Evolutionary conservation across 2,113 vertebrate genomes (phyloP).

Genomic region (Equus quagga): DNA sequence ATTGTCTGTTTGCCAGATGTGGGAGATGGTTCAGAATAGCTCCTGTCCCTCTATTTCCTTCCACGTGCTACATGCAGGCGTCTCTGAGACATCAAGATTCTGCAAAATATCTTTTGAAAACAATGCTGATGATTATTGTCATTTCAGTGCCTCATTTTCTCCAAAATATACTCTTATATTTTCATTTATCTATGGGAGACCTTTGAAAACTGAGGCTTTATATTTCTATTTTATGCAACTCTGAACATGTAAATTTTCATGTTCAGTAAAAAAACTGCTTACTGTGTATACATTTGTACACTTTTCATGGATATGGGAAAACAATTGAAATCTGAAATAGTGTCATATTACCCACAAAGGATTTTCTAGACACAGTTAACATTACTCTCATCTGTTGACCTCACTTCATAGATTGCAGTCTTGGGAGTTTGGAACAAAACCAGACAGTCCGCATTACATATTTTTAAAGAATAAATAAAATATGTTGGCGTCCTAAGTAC

Average conservation of each 20-base stretch:
- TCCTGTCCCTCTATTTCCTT: not conserved
- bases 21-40: not conserved
- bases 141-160: not conserved
- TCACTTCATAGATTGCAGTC: not conserved
- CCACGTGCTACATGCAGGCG: not conserved
- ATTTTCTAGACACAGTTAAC: not conserved
- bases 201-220: not conserved
- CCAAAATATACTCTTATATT: not conserved
- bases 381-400: not conserved
- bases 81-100: not conserved
- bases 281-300: not conserved
- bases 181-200: not conserved
- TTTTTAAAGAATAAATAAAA: not conserved
- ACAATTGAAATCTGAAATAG: not conserved
- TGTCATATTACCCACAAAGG: not conserved
- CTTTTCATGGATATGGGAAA: not conserved
- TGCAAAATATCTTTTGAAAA: not conserved
- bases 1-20: not conserved
- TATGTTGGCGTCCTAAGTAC: not conserved
- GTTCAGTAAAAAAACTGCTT: not conserved
- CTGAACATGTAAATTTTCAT: conserved; percentile 38
- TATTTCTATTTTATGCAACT: not conserved
- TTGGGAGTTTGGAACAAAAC: not conserved
- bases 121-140: not conserved
- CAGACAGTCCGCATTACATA: not conserved